phyloP scores from a whole-genome alignment of 2,888 invertebrate species.

The Willowsia nigromaculata region DNA sequence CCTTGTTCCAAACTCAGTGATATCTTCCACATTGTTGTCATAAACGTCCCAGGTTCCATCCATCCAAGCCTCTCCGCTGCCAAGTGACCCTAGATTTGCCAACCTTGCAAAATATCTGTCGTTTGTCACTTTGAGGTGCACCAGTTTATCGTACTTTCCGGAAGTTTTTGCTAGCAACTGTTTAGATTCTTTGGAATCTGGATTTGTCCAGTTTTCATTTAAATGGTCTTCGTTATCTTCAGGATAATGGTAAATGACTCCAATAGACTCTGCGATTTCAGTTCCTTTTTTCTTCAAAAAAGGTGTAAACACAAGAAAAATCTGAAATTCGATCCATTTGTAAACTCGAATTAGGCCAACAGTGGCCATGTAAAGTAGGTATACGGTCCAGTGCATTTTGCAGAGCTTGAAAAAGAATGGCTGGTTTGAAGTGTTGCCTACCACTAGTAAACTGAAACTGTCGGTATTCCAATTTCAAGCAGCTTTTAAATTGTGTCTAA shows the following conservation, averaged over 20 bases:
- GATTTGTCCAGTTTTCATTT: not conserved
- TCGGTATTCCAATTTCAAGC: no score
- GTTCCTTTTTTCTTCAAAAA: not conserved
- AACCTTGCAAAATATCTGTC: not conserved
- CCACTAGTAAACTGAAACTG: no score
- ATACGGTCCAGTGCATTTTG: not conserved
- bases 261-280: not conserved
- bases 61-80: conserved; percentile 46
- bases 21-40: not conserved
- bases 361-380: not conserved
- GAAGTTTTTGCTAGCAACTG: not conserved
- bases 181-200: not conserved
- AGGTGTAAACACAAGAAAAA: not conserved
- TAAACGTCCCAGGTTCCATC: conserved; percentile 15
- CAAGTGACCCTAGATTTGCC: conserved; percentile 11
- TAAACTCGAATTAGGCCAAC: not conserved
- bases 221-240: not conserved
- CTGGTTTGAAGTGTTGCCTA: no score
- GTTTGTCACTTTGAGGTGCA: conserved; percentile 7
- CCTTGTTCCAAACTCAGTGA: not conserved
- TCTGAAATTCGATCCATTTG: not conserved
- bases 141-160: not conserved
- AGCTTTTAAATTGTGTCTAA: no score
- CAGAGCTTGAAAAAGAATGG: no score
- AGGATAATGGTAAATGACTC: not conserved